These are phyloP conservation scores for Eupeodes luniger DNA, from an alignment of 2,888 invertebrate species.

Conservation along the genomic window DNA sequence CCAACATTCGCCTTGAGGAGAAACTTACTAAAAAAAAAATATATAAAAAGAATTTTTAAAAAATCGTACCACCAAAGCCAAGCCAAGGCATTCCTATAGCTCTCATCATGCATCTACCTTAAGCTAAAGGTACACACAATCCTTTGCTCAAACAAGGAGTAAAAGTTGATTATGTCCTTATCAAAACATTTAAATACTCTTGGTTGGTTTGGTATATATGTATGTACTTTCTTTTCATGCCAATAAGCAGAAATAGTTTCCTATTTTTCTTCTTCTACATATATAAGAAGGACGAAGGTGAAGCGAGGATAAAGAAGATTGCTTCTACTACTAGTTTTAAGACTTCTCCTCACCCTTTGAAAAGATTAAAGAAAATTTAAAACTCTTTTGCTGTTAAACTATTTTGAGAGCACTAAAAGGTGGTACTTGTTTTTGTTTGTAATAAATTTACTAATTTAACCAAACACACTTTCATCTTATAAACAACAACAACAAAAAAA, in stretches of 20 bases:
- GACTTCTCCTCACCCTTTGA: neutral
- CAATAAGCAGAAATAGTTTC: constrained; percentile 71
- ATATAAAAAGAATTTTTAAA: constrained; percentile 5
- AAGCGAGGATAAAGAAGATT: neutral
- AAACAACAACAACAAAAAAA: neutral
- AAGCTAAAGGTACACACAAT: neutral
- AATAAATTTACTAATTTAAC: constrained; percentile 11
- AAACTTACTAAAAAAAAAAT: neutral
- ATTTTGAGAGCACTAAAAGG: neutral
- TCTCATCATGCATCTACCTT: neutral
- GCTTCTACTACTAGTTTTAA: constrained; percentile 2
- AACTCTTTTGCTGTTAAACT: constrained; percentile 16
- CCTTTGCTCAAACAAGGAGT: constrained; percentile 2
- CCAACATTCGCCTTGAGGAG: constrained; percentile 5
- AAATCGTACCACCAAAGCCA: constrained; percentile 21
- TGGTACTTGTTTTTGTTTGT: neutral
- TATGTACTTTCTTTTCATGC: constrained; percentile 51
- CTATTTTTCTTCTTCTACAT: neutral
- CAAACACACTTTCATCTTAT: neutral
- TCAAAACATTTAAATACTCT: constrained; percentile 75
- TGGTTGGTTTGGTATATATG: constrained; percentile 27
- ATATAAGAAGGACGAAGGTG: too few relatives aligned
- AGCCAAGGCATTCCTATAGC: neutral
- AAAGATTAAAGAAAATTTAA: constrained; percentile 39
- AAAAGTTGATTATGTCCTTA: constrained; percentile 75